Conservation (phyloP, 2,888 invertebrate genomes). For the Athalia circularis region DNA sequence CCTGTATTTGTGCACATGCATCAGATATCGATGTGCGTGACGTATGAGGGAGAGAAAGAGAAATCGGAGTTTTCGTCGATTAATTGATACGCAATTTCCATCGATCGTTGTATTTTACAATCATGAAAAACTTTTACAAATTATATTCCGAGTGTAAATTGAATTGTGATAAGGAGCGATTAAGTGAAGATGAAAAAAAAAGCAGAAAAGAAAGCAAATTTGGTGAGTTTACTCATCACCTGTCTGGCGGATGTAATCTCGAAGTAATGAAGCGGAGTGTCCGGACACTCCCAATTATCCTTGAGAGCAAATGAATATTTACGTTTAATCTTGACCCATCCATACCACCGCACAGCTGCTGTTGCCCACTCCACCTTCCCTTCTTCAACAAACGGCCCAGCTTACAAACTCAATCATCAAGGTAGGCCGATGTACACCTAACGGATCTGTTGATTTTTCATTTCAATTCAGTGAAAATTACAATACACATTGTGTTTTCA, state of each 20-base stretch:
- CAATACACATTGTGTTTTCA: no score
- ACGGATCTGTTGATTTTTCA: no score
- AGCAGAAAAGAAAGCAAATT: not conserved
- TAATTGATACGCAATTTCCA: not conserved
- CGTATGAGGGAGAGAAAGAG: not conserved
- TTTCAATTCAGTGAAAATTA: no score
- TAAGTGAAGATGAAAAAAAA: not conserved
- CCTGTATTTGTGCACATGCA: no score
- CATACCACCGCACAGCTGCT: not conserved
- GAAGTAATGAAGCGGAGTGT: not conserved
- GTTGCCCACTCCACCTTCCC: not conserved
- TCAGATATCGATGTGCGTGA: no score
- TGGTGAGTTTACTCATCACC: not conserved
- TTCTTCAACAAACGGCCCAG: no score
- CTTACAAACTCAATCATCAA: no score
- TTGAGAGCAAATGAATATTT: constrained; percentile 18
- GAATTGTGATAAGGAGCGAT: not conserved
- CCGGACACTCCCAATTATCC: not conserved
- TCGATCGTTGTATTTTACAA: not conserved
- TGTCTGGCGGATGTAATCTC: not conserved
- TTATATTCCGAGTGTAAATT: not conserved
- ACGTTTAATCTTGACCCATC: constrained; percentile 20
- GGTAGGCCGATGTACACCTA: no score
- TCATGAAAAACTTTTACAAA: not conserved
- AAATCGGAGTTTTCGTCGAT: not conserved